Percentiles rank a stretch among this genome's conserved stretches.
Evolutionary conservation across 2,113 vertebrate species (phyloP).

Genomic region (Toxotes chatareus): DNA sequence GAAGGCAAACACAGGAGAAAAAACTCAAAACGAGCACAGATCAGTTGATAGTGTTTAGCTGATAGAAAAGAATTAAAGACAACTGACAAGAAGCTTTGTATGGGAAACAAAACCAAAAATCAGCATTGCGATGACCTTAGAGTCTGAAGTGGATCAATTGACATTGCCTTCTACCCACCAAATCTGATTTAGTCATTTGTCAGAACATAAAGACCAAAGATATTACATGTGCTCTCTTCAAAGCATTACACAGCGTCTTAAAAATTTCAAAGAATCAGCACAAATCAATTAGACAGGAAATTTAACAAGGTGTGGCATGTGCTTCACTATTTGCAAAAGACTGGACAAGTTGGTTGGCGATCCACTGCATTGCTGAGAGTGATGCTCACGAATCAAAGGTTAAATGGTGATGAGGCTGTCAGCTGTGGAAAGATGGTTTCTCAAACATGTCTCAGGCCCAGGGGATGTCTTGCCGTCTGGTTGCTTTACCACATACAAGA

Average conservation of each 20-base stretch:
- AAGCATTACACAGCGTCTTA: slow-evolving; percentile 54
- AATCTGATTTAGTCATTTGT: slow-evolving; percentile 48
- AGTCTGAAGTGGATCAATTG: slow-evolving; percentile 56
- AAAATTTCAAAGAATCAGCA: slow-evolving; percentile 53
- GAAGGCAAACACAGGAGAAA: slow-evolving; percentile 76
- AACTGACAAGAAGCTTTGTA: slow-evolving; percentile 39
- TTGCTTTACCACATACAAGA: slow-evolving; percentile 69
- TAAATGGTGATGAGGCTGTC: slow-evolving; percentile 43
- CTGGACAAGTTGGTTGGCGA: slow-evolving; percentile 55
- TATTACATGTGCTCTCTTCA: slow-evolving; percentile 70
- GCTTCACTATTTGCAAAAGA: slow-evolving; percentile 69
- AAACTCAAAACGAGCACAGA: slow-evolving; percentile 64
- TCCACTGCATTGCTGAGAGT: slow-evolving; percentile 57
- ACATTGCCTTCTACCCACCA: slow-evolving; percentile 53
- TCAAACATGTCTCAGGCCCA: slow-evolving; percentile 55
- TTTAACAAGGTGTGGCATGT: slow-evolving; percentile 61
- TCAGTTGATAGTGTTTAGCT: slow-evolving; percentile 66
- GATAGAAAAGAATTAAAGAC: slow-evolving; percentile 64
- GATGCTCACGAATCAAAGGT: slow-evolving; percentile 49
- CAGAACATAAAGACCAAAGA: slow-evolving; percentile 56
- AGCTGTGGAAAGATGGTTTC: slow-evolving; percentile 48
- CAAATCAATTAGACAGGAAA: slow-evolving; percentile 55
- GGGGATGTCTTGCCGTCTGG: slow-evolving; percentile 42
- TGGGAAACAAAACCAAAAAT: slow-evolving; percentile 28
- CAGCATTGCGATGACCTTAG: slow-evolving; percentile 43